These are phyloP conservation scores for Aramus guarauna DNA, from an alignment of 2,113 vertebrate species.

Conservation along the genomic window DNA sequence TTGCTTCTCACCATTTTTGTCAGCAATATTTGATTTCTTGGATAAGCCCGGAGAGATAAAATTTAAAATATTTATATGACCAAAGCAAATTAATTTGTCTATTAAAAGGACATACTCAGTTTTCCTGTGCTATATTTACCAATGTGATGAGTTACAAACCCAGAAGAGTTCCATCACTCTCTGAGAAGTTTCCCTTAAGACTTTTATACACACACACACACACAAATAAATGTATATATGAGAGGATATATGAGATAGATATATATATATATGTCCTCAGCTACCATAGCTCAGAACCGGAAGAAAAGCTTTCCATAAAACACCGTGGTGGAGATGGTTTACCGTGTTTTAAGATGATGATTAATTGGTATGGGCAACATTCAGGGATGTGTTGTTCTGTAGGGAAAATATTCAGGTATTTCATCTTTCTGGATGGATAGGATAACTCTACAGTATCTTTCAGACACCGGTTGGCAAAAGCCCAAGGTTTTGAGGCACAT, in stretches of 20 bases:
- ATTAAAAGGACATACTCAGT: background rate
- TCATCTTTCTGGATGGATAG: background rate
- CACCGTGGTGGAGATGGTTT: background rate
- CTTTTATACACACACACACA: background rate
- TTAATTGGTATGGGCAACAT: background rate
- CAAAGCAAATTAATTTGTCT: background rate
- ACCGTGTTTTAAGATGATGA: background rate
- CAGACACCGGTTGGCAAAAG: background rate
- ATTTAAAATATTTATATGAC: background rate
- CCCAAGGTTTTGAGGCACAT: background rate
- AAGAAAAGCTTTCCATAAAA: background rate
- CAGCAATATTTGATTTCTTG: background rate
- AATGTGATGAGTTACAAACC: background rate
- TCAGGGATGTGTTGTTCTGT: background rate
- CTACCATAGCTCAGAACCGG: background rate
- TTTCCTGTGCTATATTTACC: background rate
- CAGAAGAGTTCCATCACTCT: background rate
- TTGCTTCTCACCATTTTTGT: background rate
- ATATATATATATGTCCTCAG: background rate
- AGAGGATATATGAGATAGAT: background rate
- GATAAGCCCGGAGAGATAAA: background rate
- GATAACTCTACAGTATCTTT: background rate
- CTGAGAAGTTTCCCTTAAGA: background rate
- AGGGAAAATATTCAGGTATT: background rate
- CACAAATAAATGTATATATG: background rate